Evolutionary conservation across 2,888 invertebrate genomes (phyloP).

Genomic region (Parnassius mnemosyne): DNA sequence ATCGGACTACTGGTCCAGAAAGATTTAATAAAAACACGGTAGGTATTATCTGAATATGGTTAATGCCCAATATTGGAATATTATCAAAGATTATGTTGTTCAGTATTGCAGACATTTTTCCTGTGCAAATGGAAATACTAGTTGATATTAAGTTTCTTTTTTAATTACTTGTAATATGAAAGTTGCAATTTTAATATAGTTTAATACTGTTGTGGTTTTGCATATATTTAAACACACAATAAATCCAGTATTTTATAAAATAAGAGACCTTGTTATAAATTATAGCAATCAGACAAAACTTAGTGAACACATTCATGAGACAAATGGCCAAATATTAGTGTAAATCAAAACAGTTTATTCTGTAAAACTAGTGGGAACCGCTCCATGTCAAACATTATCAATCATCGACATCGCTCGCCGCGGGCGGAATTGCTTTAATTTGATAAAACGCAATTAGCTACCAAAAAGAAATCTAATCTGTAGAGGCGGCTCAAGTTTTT

Average conservation of each 20-base stretch:
- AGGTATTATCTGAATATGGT: conserved; percentile 1
- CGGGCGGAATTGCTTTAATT: conserved; percentile 73
- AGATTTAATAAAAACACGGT: conserved; percentile 27
- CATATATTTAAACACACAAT: background rate
- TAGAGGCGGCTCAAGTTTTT: conserved; percentile 66
- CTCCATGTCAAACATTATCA: conserved; percentile 73
- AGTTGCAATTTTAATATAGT: background rate
- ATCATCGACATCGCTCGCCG: conserved; percentile 61
- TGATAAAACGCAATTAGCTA: conserved; percentile 81
- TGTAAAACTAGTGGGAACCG: conserved; percentile 71
- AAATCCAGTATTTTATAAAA: background rate
- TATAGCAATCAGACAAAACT: too few relatives aligned
- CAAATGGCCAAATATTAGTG: conserved; percentile 67
- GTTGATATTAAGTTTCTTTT: too few relatives aligned
- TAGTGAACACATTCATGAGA: conserved; percentile 38
- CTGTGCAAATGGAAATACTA: too few relatives aligned
- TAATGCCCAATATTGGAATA: too few relatives aligned
- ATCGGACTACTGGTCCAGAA: conserved; percentile 32
- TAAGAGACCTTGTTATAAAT: too few relatives aligned
- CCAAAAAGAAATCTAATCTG: conserved; percentile 79
- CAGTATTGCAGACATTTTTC: too few relatives aligned
- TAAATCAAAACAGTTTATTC: conserved; percentile 78
- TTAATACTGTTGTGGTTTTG: background rate
- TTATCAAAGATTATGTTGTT: too few relatives aligned
- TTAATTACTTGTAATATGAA: too few relatives aligned